phyloP scores from a whole-genome alignment of 2,888 invertebrate species.

The Falcaria lacertinaria region DNA sequence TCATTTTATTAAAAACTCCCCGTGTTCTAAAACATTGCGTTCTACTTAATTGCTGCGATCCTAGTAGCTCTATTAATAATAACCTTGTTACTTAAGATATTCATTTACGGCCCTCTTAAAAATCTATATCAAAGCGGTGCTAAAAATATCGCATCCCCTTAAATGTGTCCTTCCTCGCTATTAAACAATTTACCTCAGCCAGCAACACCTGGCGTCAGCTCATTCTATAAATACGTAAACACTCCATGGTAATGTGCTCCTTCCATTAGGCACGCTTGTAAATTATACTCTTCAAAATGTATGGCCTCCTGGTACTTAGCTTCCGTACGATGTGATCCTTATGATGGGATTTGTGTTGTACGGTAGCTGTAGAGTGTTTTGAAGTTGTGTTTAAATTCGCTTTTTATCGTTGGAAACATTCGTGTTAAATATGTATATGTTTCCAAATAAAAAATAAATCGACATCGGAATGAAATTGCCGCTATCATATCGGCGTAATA shows the following conservation, averaged over 20 bases:
- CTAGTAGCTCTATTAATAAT: neutral
- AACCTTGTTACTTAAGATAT: neutral
- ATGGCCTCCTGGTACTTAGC: conserved; percentile 53
- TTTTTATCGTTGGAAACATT: too few relatives aligned
- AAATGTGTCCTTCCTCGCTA: conserved; percentile 49
- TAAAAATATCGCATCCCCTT: conserved; percentile 35
- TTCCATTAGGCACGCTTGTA: conserved; percentile 72
- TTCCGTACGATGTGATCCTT: conserved; percentile 26
- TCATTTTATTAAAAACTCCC: too few relatives aligned
- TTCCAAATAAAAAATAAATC: too few relatives aligned
- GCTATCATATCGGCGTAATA: too few relatives aligned
- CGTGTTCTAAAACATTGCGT: too few relatives aligned
- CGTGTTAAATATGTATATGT: too few relatives aligned
- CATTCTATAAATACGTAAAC: conserved; percentile 74
- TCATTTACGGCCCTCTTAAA: neutral
- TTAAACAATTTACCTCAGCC: conserved; percentile 58
- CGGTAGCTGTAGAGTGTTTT: neutral
- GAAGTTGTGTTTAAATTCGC: too few relatives aligned
- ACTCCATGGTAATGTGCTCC: conserved; percentile 65
- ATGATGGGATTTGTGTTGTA: conserved; percentile 16
- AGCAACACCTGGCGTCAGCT: conserved; percentile 58
- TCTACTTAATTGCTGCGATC: too few relatives aligned
- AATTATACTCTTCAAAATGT: conserved; percentile 64
- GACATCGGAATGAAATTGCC: too few relatives aligned
- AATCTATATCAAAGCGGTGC: neutral